Conservation (phyloP, 2,888 invertebrate genomes). For the Smittia aterrima region DNA sequence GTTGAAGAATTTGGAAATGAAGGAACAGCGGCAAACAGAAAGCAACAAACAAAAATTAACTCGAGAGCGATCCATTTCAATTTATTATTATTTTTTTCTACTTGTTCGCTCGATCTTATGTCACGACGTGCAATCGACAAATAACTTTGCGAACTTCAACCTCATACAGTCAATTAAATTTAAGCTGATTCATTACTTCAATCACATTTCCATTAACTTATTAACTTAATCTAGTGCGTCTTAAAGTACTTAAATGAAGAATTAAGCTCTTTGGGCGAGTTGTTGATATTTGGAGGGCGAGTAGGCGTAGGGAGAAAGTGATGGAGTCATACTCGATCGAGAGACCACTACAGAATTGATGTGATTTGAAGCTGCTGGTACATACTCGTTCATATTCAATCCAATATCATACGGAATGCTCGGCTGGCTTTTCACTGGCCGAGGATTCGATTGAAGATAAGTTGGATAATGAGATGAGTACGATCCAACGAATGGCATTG, state of each 20-base stretch:
- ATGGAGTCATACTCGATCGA: neutral
- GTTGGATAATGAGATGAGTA: neutral
- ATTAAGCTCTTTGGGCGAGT: constrained; percentile 32
- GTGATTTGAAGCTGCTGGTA: constrained; percentile 23
- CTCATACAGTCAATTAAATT: too few relatives aligned
- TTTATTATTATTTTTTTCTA: too few relatives aligned
- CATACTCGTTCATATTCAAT: constrained; percentile 29
- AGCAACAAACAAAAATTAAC: too few relatives aligned
- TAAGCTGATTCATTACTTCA: too few relatives aligned
- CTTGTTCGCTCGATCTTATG: too few relatives aligned
- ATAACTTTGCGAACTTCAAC: too few relatives aligned
- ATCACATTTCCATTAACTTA: too few relatives aligned
- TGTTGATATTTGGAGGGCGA: neutral
- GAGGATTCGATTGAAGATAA: neutral
- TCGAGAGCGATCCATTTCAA: too few relatives aligned
- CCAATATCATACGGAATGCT: neutral
- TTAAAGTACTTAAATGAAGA: neutral
- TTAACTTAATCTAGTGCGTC: too few relatives aligned
- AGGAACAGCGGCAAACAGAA: too few relatives aligned
- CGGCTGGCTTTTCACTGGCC: neutral
- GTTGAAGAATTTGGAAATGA: too few relatives aligned
- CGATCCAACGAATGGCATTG: neutral
- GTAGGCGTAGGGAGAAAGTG: neutral
- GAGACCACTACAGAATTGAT: neutral
- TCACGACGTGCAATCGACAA: too few relatives aligned